Conservation (phyloP, 2,797 vertebrate genomes). For the Pangasius mekongensis region DNA sequence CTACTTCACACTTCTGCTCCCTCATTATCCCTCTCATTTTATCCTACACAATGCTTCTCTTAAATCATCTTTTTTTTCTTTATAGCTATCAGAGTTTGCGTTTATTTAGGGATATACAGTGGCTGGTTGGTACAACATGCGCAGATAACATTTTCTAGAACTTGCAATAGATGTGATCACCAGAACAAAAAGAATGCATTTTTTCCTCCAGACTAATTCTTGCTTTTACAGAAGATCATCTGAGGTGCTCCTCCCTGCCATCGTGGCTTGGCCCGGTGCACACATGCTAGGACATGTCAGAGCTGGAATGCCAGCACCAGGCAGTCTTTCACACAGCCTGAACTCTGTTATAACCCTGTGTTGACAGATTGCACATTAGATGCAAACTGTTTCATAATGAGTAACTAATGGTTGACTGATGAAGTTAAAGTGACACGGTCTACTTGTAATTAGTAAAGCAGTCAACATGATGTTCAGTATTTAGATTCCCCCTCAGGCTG, state of each 20-base stretch:
- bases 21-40: constrained; percentile 2
- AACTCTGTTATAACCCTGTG: constrained; percentile 37
- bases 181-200: neutral
- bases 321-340: constrained; percentile 28
- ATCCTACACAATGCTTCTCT: constrained; percentile 21
- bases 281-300: constrained; percentile 22
- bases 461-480: constrained; percentile 26
- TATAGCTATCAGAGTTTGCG: constrained; percentile 20
- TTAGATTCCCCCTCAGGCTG: constrained; percentile 18
- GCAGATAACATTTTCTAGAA: neutral
- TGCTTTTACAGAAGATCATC: constrained; percentile 24
- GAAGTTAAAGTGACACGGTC: constrained; percentile 47
- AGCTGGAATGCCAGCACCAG: constrained; percentile 27
- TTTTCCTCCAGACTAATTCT: constrained; percentile 22
- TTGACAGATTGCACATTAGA: constrained; percentile 52
- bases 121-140: constrained; percentile 38
- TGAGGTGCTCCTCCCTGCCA: constrained; percentile 22
- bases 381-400: constrained; percentile 56
- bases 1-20: constrained; percentile 36
- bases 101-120: constrained; percentile 41
- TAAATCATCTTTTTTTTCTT: constrained; percentile 35
- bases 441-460: constrained; percentile 40
- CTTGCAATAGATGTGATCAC: constrained; percentile 48
- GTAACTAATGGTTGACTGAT: constrained; percentile 52
- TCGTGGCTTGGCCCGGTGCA: neutral